Conservation (phyloP, 2,888 invertebrate species). For the Conus canariensis region DNA sequence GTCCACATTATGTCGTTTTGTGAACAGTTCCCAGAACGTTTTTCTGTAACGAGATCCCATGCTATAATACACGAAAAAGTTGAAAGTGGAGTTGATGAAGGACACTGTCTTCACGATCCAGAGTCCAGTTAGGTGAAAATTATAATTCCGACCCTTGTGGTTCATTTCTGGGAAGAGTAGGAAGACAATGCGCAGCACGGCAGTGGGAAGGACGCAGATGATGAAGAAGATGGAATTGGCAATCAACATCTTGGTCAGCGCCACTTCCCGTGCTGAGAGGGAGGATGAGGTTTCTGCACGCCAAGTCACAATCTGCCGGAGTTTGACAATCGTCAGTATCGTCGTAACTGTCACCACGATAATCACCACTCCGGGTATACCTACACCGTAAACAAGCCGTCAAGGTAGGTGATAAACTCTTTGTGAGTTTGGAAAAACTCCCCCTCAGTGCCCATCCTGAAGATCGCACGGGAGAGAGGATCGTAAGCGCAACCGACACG, state of each 20-base stretch:
- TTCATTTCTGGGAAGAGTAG: slow-evolving; percentile 10
- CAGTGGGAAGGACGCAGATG: neutral
- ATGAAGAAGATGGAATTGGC: neutral
- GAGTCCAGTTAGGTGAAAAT: neutral
- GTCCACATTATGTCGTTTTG: neutral
- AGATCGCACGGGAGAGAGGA: neutral
- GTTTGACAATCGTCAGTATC: neutral
- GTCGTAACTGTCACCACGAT: neutral
- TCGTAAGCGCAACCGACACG: neutral
- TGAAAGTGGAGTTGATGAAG: neutral
- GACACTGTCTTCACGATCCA: neutral
- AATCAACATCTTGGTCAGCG: slow-evolving; percentile 13
- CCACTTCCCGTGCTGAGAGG: neutral
- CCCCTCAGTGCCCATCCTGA: neutral
- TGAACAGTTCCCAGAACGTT: neutral
- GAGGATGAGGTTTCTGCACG: neutral
- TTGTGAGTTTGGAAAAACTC: neutral
- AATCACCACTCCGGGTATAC: neutral
- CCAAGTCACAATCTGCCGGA: neutral
- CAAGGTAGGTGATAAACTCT: neutral
- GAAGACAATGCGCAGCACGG: neutral
- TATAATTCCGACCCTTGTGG: neutral
- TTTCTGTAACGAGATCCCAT: slow-evolving; percentile 7
- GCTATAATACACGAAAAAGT: neutral
- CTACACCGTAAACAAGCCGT: neutral